Evolutionary conservation across 1,140 invertebrate genomes (phyloP), one percentile per base, ranked within the genome.

Genomic region (Teleogryllus occipitalis): DNA sequence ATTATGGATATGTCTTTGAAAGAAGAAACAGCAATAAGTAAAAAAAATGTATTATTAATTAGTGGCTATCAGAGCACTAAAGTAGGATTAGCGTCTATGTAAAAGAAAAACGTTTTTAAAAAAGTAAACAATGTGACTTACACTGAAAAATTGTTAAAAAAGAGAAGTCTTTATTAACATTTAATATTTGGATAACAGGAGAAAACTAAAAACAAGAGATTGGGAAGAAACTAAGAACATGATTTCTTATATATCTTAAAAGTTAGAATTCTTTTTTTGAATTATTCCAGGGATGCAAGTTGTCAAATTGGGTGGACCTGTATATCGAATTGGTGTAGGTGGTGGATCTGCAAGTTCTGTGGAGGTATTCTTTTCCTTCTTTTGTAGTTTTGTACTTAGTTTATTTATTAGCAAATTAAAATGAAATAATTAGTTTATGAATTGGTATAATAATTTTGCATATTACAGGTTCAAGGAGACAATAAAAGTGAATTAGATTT

Each of bases 251-350:
- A 39, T 39, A 39, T 39, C 5, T 0, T 3, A 78, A 1, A 72
- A 14, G 77, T 39, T 47, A 8, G 7, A 22, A 75, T 22, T 27
- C 21, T 10, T 75, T 12, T 8, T 0, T 76, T 81, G 80, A 83
- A 12, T 80, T 77, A 77, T 75, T 75, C 82, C 81, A 91, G 93
- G 92, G 46, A 95, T 96, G 90, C 87, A 94, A 83, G 91, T 99
- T 74, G 93, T 97, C 0, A 99, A 99, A 89, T 91, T 99, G 73
- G 98, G 98, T 48, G 79, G 79, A 0, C 97, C 97, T 0, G 96
- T 98, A 73, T 97, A 98, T 85, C 90, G 97, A 82, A 99, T 99
- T 85, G 98, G 98, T 12, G 96, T 99, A 8, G 98, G 98, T 18
- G 98, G 98, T 72, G 98, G 97, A 47, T 93, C 97, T 0, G 98